Evolutionary conservation across 2,113 vertebrate genomes (phyloP).

Genomic region (Amazona vittata): DNA sequence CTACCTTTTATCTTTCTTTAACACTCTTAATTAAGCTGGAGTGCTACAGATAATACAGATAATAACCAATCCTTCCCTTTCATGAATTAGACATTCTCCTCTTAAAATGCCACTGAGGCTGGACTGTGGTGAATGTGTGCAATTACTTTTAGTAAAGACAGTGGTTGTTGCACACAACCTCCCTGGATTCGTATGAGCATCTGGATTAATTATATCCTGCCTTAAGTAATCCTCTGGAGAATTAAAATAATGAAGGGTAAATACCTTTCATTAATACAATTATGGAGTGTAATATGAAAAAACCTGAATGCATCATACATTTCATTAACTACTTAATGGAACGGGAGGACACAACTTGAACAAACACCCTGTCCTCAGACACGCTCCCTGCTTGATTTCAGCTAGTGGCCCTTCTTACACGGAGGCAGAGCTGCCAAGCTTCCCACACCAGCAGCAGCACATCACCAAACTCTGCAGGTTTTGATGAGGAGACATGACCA

Average conservation of each 20-base stretch:
- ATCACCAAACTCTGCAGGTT: neutral
- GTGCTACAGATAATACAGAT: constrained; percentile 53
- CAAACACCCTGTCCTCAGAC: neutral
- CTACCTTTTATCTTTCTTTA: constrained; percentile 62
- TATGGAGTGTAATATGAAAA: constrained; percentile 24
- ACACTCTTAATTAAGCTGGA: constrained; percentile 53
- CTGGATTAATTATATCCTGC: constrained; percentile 59
- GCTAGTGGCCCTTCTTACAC: neutral
- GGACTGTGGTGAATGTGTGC: constrained; percentile 25
- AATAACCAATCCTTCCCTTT: constrained; percentile 51
- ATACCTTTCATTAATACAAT: constrained; percentile 66
- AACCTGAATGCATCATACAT: constrained; percentile 24
- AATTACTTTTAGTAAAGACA: constrained; percentile 50
- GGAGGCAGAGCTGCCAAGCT: neutral
- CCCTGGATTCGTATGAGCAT: neutral
- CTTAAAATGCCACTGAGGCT: constrained; percentile 58
- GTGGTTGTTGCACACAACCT: constrained; percentile 16
- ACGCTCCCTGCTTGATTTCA: neutral
- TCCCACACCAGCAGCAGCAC: neutral
- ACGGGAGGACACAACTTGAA: neutral
- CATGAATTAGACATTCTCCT: constrained; percentile 49
- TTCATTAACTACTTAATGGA: constrained; percentile 34
- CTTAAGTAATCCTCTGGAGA: constrained; percentile 43
- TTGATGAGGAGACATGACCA: accelerated
- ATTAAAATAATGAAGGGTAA: constrained; percentile 65